These are phyloP conservation scores for Steatornis caripensis DNA, from an alignment of 2,113 vertebrate genomes.

Conservation along the genomic window DNA sequence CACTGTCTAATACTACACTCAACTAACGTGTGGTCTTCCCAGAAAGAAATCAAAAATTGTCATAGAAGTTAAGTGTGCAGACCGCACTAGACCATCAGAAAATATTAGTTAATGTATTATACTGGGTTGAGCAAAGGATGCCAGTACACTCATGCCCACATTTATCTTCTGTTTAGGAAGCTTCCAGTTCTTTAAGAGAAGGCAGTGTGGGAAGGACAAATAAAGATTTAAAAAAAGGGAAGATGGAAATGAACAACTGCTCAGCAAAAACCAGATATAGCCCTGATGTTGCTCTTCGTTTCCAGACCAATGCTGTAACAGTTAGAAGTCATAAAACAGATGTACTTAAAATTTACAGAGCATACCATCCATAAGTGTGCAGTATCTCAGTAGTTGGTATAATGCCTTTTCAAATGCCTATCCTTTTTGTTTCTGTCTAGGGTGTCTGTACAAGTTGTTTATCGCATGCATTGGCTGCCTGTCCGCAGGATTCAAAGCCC, in stretches of 20 bases:
- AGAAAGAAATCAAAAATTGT: neutral
- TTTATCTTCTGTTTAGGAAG: neutral
- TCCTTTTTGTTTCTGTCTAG: constrained; percentile 48
- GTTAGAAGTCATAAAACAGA: neutral
- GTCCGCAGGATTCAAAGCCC: constrained; percentile 63
- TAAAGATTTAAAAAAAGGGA: neutral
- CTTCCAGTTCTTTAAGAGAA: neutral
- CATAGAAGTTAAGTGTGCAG: neutral
- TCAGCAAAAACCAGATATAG: neutral
- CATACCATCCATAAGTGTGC: neutral
- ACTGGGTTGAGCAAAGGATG: neutral
- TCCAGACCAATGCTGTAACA: neutral
- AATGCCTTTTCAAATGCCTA: neutral
- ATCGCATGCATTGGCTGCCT: constrained; percentile 10
- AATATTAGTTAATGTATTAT: neutral
- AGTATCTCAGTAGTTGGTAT: neutral
- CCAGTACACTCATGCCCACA: neutral
- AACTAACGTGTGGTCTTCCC: neutral
- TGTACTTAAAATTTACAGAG: neutral
- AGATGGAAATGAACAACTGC: neutral
- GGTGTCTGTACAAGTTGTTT: constrained; percentile 73
- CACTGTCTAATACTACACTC: neutral
- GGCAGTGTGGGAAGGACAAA: neutral
- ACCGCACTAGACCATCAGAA: neutral
- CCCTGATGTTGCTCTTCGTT: neutral